Evolutionary conservation across 1,140 invertebrate species (phyloP), one percentile per base, ranked within the genome.

Genomic region (Temnothorax curvispinosus): DNA sequence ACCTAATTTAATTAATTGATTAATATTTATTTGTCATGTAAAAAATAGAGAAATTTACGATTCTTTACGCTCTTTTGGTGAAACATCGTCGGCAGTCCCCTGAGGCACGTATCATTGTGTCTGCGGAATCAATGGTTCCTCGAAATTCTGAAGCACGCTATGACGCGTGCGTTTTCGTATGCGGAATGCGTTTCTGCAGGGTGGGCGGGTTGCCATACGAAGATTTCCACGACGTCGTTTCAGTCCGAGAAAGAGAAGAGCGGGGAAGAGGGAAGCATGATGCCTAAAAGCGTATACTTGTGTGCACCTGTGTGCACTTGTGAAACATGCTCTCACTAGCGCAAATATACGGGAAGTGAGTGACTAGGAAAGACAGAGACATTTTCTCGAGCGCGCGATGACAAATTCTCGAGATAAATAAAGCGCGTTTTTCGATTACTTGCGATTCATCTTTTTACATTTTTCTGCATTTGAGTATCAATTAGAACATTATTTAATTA

Each of bases 151-250:
- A 74, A 75, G 65, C 65, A 75, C 77, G 89, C 44, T 41, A 62
- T 9, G 65, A 56, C 27, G 56, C 65, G 41, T 52, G 50, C 44
- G 76, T 90, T 90, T 90, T 88, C 71, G 89, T 90, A 90, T 90
- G 89, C 89, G 76, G 71, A 74, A 90, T 87, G 76, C 85, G 85
- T 89, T 81, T 65, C 58, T 54, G 52, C 54, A 72, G 78, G 60
- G 56, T 85, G 60, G 89, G 52, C 65, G 76, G 87, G 50, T 89
- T 87, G 74, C 88, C 78, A 89, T 89, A 89, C 74, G 78, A 74
- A 87, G 85, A 67, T 85, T 54, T 84, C 64, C 18, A 32, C 54
- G 77, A 78, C 56, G 89, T 89, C 80, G 88, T 85, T 87, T 90
- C 64, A 75, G 54, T 54, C 44, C 56, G 50, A 35, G 50, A 72